A percentile compares a stretch with the other conserved stretches of the same genome.
phyloP scores from a whole-genome alignment of 2,888 invertebrate genomes.

The Andrena camellia region DNA sequence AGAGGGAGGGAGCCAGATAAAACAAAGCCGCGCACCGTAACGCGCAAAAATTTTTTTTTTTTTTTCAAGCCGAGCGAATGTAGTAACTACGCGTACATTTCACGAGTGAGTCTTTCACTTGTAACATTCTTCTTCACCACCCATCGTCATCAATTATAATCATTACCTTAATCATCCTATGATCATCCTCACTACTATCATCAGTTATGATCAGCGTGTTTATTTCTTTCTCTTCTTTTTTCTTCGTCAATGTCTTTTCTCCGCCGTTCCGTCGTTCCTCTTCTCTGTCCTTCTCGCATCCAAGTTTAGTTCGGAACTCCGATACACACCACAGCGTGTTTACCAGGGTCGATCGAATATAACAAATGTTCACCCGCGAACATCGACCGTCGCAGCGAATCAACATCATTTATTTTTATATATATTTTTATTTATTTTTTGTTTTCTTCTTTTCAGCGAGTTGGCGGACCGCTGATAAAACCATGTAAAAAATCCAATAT shows the following conservation, averaged over 20 bases:
- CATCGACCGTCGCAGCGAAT: slow-evolving; percentile 34
- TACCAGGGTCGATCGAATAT: slow-evolving; percentile 34
- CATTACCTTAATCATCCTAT: slow-evolving; percentile 45
- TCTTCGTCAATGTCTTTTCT: slow-evolving; percentile 35
- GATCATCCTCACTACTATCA: slow-evolving; percentile 45
- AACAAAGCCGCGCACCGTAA: slow-evolving; percentile 64
- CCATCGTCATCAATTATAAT: slow-evolving; percentile 39
- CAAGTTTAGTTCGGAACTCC: slow-evolving; percentile 16
- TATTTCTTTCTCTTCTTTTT: too few relatives aligned
- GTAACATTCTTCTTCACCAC: slow-evolving; percentile 46
- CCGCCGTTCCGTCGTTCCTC: slow-evolving; percentile 32
- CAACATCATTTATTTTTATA: slow-evolving; percentile 11
- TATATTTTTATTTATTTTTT: neutral
- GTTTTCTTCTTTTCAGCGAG: slow-evolving; percentile 27
- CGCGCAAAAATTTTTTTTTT: slow-evolving; percentile 61
- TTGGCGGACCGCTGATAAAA: slow-evolving; percentile 64
- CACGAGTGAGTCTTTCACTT: slow-evolving; percentile 58
- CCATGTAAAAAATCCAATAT: slow-evolving; percentile 72
- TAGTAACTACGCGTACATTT: slow-evolving; percentile 69
- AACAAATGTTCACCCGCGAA: slow-evolving; percentile 41
- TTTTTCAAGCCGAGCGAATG: slow-evolving; percentile 70
- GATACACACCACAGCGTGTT: slow-evolving; percentile 38
- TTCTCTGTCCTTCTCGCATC: neutral
- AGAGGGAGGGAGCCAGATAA: slow-evolving; percentile 54
- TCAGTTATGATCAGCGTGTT: slow-evolving; percentile 40